Base-by-base conservation (phyloP, 2,113 vertebrate genomes). In the Phalacrocorax brasilianus region DNA sequence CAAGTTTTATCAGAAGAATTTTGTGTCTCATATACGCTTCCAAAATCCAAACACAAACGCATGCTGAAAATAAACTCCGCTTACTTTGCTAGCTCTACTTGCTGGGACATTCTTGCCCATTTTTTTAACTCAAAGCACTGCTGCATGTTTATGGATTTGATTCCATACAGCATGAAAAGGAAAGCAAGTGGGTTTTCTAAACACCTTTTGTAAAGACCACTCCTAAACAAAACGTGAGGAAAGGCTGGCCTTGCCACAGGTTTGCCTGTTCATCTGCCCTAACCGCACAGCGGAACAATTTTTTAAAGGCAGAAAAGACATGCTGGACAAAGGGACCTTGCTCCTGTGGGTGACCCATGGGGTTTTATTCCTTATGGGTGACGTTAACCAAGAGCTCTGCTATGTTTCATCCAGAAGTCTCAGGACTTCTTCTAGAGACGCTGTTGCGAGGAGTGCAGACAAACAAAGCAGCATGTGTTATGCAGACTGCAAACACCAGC, bases 1-100 rank as follows among this genome's bases (percentile, higher is more conserved):
- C n/a, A 71, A 20, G 16, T 45, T 82, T 94, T 91, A 94, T 94
- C 93, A 94, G 73, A 45, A 93, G 66, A 62, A 55, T 78, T 33
- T 27, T 47, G 12, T 49, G 11, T 66, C 75, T 70, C 53, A 67
- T 59, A 68, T 21, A 68, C 17, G 65, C 27, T 67, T 83, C 35
- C 49, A 52, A 94, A 82, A 33, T 33, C 40, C 47, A 89, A 88
- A 88, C 35, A 76, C 16, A 87, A 93, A 92, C 14, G 88, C 5
- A n/a, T 26, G 50, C 45, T 1, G 3, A 77, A 96, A 91, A 95
- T 73, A 92, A 88, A 72, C 50, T 42, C 70, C 63, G 27, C 32
- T 40, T 58, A 4, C 32, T 71, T 53, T 77, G 16, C 56, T 87
- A 28, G 50, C 17, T 45, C 23, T 70, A 1, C 7, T 66, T 44